Evolutionary conservation across 2,113 vertebrate species (phyloP).

Genomic region (Stigmatopora nigra): DNA sequence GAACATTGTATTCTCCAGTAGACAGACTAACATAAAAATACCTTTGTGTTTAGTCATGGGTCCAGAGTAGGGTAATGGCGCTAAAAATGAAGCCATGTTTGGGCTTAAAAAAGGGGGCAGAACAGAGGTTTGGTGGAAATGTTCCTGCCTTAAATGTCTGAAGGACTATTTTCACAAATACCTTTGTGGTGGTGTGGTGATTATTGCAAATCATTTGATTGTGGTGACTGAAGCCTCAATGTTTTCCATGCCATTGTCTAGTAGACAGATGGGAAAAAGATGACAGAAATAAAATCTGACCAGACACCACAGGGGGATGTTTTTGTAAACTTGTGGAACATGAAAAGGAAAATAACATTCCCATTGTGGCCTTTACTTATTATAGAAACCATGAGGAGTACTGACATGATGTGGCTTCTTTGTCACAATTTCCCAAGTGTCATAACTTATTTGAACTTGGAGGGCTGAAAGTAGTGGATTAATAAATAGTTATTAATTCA

Average conservation of each 20-base stretch:
- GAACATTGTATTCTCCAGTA: slow-evolving; percentile 35
- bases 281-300: slow-evolving; percentile 29
- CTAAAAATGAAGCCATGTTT: slow-evolving; percentile 66
- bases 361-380: neutral
- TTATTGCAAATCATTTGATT: slow-evolving; percentile 42
- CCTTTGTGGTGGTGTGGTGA: slow-evolving; percentile 32
- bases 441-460: no score
- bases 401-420: neutral
- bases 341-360: neutral
- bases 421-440: neutral
- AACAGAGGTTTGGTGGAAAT: slow-evolving; percentile 30
- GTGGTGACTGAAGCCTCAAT: slow-evolving; percentile 17
- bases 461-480: no score
- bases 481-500: no score
- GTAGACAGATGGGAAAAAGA: neutral
- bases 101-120: slow-evolving; percentile 38
- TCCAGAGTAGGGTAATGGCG: slow-evolving; percentile 50
- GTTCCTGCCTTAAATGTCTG: slow-evolving; percentile 10
- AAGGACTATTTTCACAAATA: slow-evolving; percentile 35
- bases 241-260: slow-evolving; percentile 29
- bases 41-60: slow-evolving; percentile 58
- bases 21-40: slow-evolving; percentile 61
- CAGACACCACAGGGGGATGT: slow-evolving; percentile 17
- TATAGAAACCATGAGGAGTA: neutral
- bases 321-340: slow-evolving; percentile 11